A percentile compares a stretch with the other conserved stretches of the same genome.
Conservation (phyloP, 92 coral and sea anemone genomes). For the Diadumene lineata region DNA sequence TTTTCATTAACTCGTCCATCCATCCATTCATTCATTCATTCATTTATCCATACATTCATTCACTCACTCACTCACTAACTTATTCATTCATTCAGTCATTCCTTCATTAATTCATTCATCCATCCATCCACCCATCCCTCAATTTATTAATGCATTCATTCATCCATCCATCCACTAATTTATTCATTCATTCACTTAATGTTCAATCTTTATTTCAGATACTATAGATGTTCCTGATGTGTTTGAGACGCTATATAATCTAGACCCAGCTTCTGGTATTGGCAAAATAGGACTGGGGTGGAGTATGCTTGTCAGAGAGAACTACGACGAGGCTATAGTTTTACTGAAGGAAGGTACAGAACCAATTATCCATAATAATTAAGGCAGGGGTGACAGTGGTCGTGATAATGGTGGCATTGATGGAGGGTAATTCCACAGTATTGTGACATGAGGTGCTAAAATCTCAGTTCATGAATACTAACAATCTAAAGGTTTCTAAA, state of each 20-base stretch:
- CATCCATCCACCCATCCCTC: too few relatives aligned
- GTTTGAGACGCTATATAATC: conserved; percentile 59
- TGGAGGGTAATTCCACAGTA: not conserved
- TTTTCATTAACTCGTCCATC: not conserved
- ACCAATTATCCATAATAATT: not conserved
- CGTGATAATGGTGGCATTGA: not conserved
- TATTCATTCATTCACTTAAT: not conserved
- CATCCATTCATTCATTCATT: too few relatives aligned
- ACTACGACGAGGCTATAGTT: conserved; percentile 41
- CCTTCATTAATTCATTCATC: too few relatives aligned
- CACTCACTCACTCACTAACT: too few relatives aligned
- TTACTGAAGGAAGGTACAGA: conserved; percentile 65
- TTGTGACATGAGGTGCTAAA: too few relatives aligned
- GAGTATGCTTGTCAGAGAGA: conserved; percentile 47
- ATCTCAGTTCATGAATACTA: too few relatives aligned
- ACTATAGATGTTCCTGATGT: conserved; percentile 35
- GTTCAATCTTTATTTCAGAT: not conserved
- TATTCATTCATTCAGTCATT: too few relatives aligned
- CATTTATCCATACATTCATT: too few relatives aligned
- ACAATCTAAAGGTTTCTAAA: too few relatives aligned
- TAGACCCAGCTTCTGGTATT: conserved; percentile 70
- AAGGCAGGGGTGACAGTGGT: not conserved
- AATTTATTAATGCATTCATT: too few relatives aligned
- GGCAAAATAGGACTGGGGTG: conserved; percentile 79
- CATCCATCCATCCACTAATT: too few relatives aligned